phyloP scores from a whole-genome alignment of 1,140 invertebrate genomes.

The Notospermus geniculatus region DNA sequence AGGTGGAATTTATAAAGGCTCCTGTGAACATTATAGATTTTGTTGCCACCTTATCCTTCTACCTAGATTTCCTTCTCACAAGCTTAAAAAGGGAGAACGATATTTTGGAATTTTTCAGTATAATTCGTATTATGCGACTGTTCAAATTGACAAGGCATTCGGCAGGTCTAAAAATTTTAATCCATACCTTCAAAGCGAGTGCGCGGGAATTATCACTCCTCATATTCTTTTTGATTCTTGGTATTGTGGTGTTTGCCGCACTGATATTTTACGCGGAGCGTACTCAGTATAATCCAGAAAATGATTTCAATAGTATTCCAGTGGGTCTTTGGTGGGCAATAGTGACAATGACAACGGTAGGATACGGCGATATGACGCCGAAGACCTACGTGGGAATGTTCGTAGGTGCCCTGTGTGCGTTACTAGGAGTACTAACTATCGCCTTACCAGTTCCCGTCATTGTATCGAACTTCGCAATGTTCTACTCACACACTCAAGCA shows the following conservation, averaged over 20 bases:
- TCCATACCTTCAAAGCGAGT: constrained; percentile 95
- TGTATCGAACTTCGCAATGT: constrained; percentile 91
- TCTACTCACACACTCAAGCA: constrained; percentile 90
- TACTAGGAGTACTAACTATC: constrained; percentile 87
- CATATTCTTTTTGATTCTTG: constrained; percentile 82
- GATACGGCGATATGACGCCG: constrained; percentile 86
- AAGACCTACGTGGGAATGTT: constrained; percentile 78
- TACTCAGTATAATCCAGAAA: constrained; percentile 91
- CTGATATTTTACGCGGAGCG: constrained; percentile 99
- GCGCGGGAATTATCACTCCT: constrained; percentile 94
- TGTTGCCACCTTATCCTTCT: constrained; percentile 91
- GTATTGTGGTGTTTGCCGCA: constrained; percentile 97
- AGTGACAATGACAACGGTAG: constrained; percentile 61
- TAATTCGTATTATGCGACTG: constrained; percentile 95
- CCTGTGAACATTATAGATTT: constrained; percentile 78
- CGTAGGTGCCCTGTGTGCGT: constrained; percentile 77
- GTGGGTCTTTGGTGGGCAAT: constrained; percentile 62
- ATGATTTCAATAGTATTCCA: constrained; percentile 96
- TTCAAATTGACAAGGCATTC: constrained; percentile 86
- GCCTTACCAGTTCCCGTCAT: constrained; percentile 91
- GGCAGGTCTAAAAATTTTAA: constrained; percentile 91
- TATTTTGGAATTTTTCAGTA: constrained; percentile 98
- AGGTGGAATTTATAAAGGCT: constrained; percentile 51
- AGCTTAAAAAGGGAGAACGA: constrained; percentile 78
- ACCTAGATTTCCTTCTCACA: constrained; percentile 85